These are phyloP conservation scores for Dicrostonyx torquatus DNA, from an alignment of 2,797 vertebrate genomes.

Conservation along the genomic window DNA sequence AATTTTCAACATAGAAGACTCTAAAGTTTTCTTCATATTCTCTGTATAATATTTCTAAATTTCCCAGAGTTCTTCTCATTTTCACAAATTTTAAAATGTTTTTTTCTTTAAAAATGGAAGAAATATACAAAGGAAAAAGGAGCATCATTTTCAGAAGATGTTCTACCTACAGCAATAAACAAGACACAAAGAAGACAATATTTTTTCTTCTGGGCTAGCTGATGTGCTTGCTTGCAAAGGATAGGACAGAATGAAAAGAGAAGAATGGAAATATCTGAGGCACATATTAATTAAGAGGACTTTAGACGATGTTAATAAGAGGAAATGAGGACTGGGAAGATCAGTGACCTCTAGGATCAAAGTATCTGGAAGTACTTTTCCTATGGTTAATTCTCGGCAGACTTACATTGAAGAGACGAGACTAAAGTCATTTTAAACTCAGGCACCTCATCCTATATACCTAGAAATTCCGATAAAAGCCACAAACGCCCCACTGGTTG, in stretches of 20 bases:
- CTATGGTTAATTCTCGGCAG: background rate
- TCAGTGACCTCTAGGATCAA: background rate
- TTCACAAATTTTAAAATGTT: background rate
- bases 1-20: conserved; percentile 4
- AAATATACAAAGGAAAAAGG: background rate
- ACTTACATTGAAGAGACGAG: background rate
- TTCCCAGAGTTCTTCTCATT: background rate
- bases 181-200: background rate
- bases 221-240: background rate
- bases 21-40: conserved; percentile 16
- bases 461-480: too few species aligned
- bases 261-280: background rate
- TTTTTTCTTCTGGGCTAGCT: background rate
- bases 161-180: background rate
- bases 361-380: background rate
- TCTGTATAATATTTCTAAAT: background rate
- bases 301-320: conserved; percentile 12
- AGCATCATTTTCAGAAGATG: background rate
- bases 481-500: too few species aligned
- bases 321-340: background rate
- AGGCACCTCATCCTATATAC: too few species aligned
- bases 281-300: background rate
- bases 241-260: conserved; percentile 12
- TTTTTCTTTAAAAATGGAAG: conserved; percentile 13
- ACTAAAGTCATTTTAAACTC: too few species aligned